Percentiles rank a stretch among this genome's conserved stretches.
These are phyloP conservation scores for Candidula unifasciata DNA, from an alignment of 2,888 invertebrate genomes.

Conservation along the genomic window DNA sequence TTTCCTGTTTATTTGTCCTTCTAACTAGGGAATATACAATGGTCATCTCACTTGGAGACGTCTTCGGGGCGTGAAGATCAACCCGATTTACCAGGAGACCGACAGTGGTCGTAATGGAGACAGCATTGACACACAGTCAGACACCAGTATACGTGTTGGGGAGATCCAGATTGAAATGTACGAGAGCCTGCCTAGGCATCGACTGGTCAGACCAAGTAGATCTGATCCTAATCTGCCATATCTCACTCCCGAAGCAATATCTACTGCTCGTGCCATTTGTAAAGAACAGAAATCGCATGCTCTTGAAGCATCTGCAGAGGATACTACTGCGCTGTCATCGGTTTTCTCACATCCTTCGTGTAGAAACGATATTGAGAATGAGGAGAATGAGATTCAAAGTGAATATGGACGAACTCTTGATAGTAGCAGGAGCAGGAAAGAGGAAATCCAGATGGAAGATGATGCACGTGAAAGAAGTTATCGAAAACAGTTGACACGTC, in stretches of 20 bases:
- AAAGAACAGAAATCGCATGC: neutral
- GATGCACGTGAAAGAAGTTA: neutral
- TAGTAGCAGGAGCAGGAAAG: neutral
- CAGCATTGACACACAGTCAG: constrained; percentile 48
- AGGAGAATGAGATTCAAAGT: neutral
- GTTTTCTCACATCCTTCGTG: neutral
- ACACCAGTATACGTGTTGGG: constrained; percentile 51
- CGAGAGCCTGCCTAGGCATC: constrained; percentile 55
- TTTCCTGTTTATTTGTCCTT: neutral
- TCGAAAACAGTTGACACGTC: constrained; percentile 28
- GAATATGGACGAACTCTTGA: neutral
- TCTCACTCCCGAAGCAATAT: neutral
- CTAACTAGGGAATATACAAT: constrained; percentile 64
- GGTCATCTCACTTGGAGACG: constrained; percentile 63
- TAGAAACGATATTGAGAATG: neutral
- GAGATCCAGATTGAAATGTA: constrained; percentile 58
- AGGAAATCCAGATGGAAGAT: neutral
- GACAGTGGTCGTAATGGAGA: constrained; percentile 36
- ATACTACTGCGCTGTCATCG: neutral
- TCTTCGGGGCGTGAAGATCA: constrained; percentile 64
- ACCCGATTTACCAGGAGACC: constrained; percentile 66
- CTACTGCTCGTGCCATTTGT: neutral
- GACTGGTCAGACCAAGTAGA: constrained; percentile 2
- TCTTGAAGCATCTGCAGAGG: neutral
- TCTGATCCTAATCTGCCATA: constrained; percentile 26